Evolutionary conservation across 2,888 invertebrate species (phyloP).

Genomic region (Saturnia japonica): DNA sequence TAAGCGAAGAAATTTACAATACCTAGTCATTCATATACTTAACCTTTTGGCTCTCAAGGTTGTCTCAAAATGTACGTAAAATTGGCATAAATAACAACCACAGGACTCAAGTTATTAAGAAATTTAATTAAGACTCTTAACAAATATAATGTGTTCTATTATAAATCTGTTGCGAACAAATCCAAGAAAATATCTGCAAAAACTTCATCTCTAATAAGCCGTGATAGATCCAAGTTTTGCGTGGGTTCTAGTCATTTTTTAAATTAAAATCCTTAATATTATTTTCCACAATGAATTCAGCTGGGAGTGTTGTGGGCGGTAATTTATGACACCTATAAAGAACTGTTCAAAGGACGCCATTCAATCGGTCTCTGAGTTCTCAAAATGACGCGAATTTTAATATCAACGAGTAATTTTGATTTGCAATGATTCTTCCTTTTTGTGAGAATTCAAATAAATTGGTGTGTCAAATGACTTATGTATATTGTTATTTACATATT

Average conservation of each 20-base stretch:
- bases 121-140: too few species aligned
- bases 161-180: not conserved
- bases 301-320: slow-evolving; percentile 52
- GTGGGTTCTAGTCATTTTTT: slow-evolving; percentile 16
- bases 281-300: slow-evolving; percentile 53
- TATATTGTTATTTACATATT: not conserved
- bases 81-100: too few species aligned
- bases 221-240: slow-evolving; percentile 1
- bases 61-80: too few species aligned
- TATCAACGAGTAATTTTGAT: not conserved
- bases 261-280: slow-evolving; percentile 55
- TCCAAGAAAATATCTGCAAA: slow-evolving; percentile 5
- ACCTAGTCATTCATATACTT: too few species aligned
- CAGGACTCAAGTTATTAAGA: too few species aligned
- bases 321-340: slow-evolving; percentile 68
- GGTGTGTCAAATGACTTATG: not conserved
- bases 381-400: slow-evolving; percentile 12
- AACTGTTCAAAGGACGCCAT: slow-evolving; percentile 54
- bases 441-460: slow-evolving; percentile 2
- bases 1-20: too few species aligned
- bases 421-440: slow-evolving; percentile 15
- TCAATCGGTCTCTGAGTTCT: slow-evolving; percentile 3
- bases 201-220: not conserved
- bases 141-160: not conserved
- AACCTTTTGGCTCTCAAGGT: too few species aligned